Conservation (phyloP, 2,888 invertebrate genomes). For the Scelioninae gen. 2 region DNA sequence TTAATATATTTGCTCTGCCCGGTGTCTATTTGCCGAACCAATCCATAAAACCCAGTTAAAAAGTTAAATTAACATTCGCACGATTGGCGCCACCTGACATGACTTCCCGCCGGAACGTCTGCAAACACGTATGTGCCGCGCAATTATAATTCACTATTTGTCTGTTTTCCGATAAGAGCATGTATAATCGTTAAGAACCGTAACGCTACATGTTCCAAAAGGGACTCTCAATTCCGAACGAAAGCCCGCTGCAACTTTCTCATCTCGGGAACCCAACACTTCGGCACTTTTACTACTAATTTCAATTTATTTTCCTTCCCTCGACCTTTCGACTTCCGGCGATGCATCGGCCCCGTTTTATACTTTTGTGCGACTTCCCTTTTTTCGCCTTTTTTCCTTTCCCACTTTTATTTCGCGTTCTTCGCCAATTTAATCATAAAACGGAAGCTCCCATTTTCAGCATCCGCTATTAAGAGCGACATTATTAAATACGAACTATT, state of each 20-base stretch:
- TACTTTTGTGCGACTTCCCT: constrained; percentile 19
- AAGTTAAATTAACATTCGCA: constrained; percentile 30
- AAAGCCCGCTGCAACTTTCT: background rate
- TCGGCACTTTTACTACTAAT: constrained; percentile 13
- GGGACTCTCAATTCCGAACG: too few relatives aligned
- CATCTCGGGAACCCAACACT: constrained; percentile 8
- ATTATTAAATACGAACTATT: constrained; percentile 26
- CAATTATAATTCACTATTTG: background rate
- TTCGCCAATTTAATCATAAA: constrained; percentile 23
- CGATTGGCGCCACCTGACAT: constrained; percentile 6
- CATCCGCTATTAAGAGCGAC: constrained; percentile 10
- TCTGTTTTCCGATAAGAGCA: constrained; percentile 7
- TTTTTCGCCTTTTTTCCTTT: constrained; percentile 4
- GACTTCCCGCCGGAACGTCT: constrained; percentile 1
- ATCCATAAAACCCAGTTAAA: constrained; percentile 9
- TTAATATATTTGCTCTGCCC: too few relatives aligned
- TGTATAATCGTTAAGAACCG: background rate
- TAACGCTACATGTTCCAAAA: too few relatives aligned
- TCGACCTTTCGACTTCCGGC: constrained; percentile 17
- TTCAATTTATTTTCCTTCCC: constrained; percentile 27
- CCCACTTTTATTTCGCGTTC: constrained; percentile 20
- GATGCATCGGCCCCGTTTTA: constrained; percentile 17
- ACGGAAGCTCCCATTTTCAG: constrained; percentile 14
- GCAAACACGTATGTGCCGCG: constrained; percentile 4
- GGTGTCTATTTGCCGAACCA: background rate